A percentile compares a stretch with the other conserved stretches of the same genome.
Evolutionary conservation across 2,888 invertebrate species (phyloP).

Genomic region (Melipona bicolor): DNA sequence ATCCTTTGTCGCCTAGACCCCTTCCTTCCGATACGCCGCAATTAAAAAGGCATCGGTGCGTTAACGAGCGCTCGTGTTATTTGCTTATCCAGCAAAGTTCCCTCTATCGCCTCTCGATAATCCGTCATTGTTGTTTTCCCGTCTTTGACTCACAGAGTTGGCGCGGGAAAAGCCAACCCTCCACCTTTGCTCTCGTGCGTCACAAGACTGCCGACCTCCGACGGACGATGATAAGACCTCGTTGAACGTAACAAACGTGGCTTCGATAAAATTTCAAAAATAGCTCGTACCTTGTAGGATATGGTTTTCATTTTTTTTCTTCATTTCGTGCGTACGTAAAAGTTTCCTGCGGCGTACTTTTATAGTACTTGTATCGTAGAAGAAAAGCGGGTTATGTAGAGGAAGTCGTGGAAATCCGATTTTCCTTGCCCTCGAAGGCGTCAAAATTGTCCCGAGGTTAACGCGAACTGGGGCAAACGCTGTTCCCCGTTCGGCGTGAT

Average conservation of each 20-base stretch:
- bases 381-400: background rate
- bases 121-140: conserved; percentile 41
- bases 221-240: too few relatives aligned
- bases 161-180: too few relatives aligned
- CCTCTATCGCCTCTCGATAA: conserved; percentile 17
- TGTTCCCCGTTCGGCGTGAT: conserved; percentile 14
- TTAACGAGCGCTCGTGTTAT: conserved; percentile 65
- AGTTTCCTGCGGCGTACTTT: background rate
- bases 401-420: conserved; percentile 21
- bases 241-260: too few relatives aligned
- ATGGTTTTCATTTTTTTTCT: background rate
- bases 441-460: conserved; percentile 8
- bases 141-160: background rate
- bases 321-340: background rate
- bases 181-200: too few relatives aligned
- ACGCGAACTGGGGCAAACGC: conserved; percentile 30
- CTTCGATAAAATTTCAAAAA: too few relatives aligned
- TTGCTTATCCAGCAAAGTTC: conserved; percentile 45
- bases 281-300: too few relatives aligned
- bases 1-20: conserved; percentile 30
- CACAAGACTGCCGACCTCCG: too few relatives aligned
- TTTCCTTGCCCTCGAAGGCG: conserved; percentile 1
- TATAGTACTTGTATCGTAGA: background rate
- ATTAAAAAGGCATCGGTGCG: conserved; percentile 68
- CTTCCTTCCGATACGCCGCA: conserved; percentile 53